Evolutionary conservation across 2,888 invertebrate species (phyloP).

Genomic region (Lamellibrachia columna): DNA sequence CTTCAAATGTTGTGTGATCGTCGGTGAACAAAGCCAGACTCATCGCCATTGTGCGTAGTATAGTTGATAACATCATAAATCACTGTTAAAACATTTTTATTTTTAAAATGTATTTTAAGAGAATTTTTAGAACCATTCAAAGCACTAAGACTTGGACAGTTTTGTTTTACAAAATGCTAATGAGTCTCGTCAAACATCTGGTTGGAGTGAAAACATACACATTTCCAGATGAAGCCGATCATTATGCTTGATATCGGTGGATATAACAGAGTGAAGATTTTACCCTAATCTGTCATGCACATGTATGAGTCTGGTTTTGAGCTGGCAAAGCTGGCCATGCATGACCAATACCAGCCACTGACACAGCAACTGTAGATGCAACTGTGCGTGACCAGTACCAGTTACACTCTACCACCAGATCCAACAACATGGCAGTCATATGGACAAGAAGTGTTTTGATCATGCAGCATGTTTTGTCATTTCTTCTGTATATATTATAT

Average conservation of each 20-base stretch:
- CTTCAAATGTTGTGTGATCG: conserved; percentile 18
- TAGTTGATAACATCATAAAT: not conserved
- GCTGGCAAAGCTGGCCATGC: not conserved
- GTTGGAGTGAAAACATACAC: not conserved
- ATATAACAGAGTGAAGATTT: not conserved
- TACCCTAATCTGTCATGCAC: not conserved
- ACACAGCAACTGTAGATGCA: no score
- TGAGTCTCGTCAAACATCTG: not conserved
- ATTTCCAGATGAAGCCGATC: not conserved
- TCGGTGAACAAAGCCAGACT: conserved; percentile 24
- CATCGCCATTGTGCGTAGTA: not conserved
- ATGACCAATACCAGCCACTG: no score
- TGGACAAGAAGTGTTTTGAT: conserved; percentile 20
- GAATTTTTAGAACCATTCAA: conserved; percentile 20
- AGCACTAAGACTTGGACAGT: not conserved
- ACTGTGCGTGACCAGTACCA: not conserved
- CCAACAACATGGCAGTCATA: conserved; percentile 17
- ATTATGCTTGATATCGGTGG: conserved; percentile 14
- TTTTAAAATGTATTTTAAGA: conserved; percentile 17
- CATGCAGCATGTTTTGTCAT: conserved; percentile 22
- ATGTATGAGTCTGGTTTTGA: conserved; percentile 21
- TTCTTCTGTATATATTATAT: conserved; percentile 25
- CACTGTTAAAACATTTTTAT: not conserved
- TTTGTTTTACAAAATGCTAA: not conserved
- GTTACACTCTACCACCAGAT: not conserved